phyloP scores from a whole-genome alignment of 1,140 invertebrate species.

The Scaptodrosophila lebanonensis region DNA sequence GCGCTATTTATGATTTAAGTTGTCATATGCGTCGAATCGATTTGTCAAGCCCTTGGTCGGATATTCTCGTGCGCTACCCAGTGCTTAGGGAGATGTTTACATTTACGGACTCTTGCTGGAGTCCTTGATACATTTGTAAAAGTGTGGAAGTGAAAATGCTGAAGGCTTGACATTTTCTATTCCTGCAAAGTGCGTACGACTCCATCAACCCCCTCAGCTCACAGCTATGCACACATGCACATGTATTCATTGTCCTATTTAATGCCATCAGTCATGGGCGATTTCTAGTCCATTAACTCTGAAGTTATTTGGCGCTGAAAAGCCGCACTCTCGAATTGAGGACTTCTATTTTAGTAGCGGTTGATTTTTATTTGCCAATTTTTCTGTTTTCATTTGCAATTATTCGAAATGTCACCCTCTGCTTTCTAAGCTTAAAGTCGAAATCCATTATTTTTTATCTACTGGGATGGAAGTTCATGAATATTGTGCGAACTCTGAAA shows the following conservation, averaged over 20 bases:
- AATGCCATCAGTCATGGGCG: conserved; percentile 56
- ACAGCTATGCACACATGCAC: background rate
- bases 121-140: conserved; percentile 8
- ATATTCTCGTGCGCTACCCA: background rate
- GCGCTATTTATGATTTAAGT: too few relatives aligned
- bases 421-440: too few relatives aligned
- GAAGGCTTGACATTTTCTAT: too few relatives aligned
- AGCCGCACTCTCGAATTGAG: conserved; percentile 53
- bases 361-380: conserved; percentile 27
- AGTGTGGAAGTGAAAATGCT: too few relatives aligned
- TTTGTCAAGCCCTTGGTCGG: conserved; percentile 17
- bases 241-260: conserved; percentile 47
- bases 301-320: conserved; percentile 51
- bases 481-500: too few relatives aligned
- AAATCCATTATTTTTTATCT: too few relatives aligned
- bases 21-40: conserved; percentile 48
- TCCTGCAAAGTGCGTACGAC: background rate
- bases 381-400: too few relatives aligned
- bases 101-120: conserved; percentile 18
- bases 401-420: too few relatives aligned
- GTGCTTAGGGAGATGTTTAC: background rate
- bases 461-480: too few relatives aligned
- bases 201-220: background rate
- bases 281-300: conserved; percentile 74
- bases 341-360: conserved; percentile 49